Base-by-base conservation (phyloP, 2,888 invertebrate genomes). In the Aleiodes alternator region DNA sequence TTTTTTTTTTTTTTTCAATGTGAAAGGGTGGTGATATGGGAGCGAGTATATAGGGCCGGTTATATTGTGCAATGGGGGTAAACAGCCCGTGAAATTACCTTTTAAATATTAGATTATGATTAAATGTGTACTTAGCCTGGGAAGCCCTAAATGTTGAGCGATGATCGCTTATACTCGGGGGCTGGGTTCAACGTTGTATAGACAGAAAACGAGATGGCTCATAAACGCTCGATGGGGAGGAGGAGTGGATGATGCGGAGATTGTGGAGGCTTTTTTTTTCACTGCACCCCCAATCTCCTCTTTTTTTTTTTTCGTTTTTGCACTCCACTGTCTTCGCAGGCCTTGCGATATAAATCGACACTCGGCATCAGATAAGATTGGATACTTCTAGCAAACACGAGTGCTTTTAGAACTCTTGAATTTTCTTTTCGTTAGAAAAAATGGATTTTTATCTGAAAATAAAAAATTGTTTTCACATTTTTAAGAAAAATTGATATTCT, bases 41-140 rank as follows among this genome's bases (percentile, higher is more conserved):
- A 75, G 79, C 77, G 77, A 80, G 76, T 78, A 69, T 78, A 80
- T 75, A 71, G 76, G 76, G 79, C 71, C 75, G 75, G 43, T 43
- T 43, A 78, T 81, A 81, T 83, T 81, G 81, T 76, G 83, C 81
- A 81, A 64, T 64, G 79, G 87, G 82, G 81, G 87, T 87, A 89
- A 89, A 89, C 89, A 89, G 85, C 84, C 89, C 89, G 87, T 89
- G 89, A 89, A 89, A 89, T 89, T 89, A 89, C 89, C 88, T 88
- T 88, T 89, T 89, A 89, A 89, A 89, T 89, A 89, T 89, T 89
- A 89, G 88, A 89, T 89, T 89, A 89, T 88, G 88, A 89, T 89
- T 89, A 88, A 89, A 89, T 87, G 87, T 87, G 88, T 87, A 87
- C 87, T 86, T 84, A 84, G 84, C 85, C 86, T 78, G 74, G 82